Evolutionary conservation across 2,888 invertebrate genomes (phyloP).

Genomic region (Petrolisthes manimaculis): DNA sequence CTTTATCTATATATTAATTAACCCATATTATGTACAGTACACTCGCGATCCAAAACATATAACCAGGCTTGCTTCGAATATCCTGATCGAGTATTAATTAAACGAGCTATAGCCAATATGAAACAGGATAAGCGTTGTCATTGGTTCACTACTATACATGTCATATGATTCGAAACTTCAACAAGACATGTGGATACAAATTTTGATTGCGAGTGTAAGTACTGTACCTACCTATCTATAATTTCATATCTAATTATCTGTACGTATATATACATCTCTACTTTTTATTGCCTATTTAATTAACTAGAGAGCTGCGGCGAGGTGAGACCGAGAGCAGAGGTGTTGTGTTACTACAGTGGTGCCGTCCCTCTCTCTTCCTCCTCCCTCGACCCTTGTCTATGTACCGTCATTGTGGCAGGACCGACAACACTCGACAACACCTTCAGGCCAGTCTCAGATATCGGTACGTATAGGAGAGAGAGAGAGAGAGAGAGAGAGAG

Average conservation of each 20-base stretch:
- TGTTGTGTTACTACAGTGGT: slow-evolving; percentile 57
- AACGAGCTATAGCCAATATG: no score
- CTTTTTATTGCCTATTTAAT: background rate
- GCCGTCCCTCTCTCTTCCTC: background rate
- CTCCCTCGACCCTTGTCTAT: slow-evolving; percentile 50
- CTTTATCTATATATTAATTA: no score
- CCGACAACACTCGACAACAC: slow-evolving; percentile 23
- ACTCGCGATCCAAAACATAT: no score
- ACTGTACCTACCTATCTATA: no score
- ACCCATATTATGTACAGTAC: no score
- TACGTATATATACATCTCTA: background rate
- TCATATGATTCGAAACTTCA: no score
- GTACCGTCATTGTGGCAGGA: slow-evolving; percentile 54
- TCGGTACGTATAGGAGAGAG: slow-evolving; percentile 35
- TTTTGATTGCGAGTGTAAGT: no score
- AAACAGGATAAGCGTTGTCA: no score
- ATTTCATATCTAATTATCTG: background rate
- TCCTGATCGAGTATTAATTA: no score
- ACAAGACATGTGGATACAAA: no score
- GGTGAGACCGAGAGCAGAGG: slow-evolving; percentile 50
- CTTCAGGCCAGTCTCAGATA: slow-evolving; percentile 31
- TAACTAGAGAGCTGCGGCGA: slow-evolving; percentile 34
- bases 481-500: background rate
- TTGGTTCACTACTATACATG: no score
- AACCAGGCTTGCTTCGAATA: no score